These are phyloP conservation scores for Maccullochella peelii DNA, from an alignment of 2,113 vertebrate genomes.

Conservation along the genomic window DNA sequence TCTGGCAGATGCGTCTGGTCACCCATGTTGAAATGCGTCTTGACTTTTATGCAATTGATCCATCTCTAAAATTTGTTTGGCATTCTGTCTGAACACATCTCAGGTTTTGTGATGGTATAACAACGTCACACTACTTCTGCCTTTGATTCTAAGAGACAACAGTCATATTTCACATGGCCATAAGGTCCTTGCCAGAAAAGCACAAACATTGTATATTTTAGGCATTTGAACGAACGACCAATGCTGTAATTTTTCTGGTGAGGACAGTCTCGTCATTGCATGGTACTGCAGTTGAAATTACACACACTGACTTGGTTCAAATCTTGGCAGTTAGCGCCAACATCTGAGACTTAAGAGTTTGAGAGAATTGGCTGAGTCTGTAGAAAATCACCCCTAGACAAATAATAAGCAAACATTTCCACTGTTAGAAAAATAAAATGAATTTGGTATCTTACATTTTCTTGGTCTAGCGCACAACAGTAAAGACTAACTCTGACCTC, in stretches of 20 bases:
- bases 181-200: too few relatives aligned
- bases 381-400: background rate
- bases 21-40: too few relatives aligned
- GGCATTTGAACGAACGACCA: too few relatives aligned
- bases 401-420: background rate
- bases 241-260: background rate
- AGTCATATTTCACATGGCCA: too few relatives aligned
- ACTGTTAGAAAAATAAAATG: background rate
- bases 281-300: background rate
- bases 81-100: too few relatives aligned
- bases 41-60: too few relatives aligned
- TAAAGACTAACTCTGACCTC: background rate
- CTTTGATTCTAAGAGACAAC: background rate
- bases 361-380: background rate
- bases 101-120: background rate
- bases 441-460: background rate
- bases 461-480: conserved; percentile 16
- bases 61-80: too few relatives aligned
- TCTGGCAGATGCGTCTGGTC: too few relatives aligned
- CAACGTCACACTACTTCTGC: background rate
- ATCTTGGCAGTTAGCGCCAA: background rate
- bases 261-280: background rate
- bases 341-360: background rate
- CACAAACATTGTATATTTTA: too few relatives aligned
- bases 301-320: background rate